Percentiles rank a stretch among this genome's conserved stretches.
Conservation (phyloP, 2,888 invertebrate species). For the Hedychridium roseum region DNA sequence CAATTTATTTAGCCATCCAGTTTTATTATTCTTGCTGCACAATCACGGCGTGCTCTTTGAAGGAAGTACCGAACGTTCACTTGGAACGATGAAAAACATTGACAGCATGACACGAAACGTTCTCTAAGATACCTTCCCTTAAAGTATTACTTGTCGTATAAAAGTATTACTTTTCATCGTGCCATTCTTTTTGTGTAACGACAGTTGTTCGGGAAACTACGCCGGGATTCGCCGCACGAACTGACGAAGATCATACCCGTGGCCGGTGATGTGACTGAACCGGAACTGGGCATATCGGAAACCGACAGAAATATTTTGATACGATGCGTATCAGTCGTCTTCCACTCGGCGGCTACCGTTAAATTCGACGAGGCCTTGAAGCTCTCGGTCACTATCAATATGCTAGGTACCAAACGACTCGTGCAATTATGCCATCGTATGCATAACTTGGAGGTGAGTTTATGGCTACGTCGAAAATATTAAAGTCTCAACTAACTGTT, state of each 20-base stretch:
- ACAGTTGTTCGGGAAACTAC: slow-evolving; percentile 72
- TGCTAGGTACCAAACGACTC: slow-evolving; percentile 75
- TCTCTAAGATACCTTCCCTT: too few relatives aligned
- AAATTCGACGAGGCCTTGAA: slow-evolving; percentile 81
- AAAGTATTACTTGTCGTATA: too few relatives aligned
- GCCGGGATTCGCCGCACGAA: slow-evolving; percentile 67
- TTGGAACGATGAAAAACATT: too few relatives aligned
- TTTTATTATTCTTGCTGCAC: too few relatives aligned
- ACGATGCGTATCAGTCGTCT: slow-evolving; percentile 76
- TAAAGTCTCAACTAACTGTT: too few relatives aligned
- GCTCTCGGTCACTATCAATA: slow-evolving; percentile 78
- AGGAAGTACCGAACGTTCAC: too few relatives aligned
- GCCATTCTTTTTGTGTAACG: too few relatives aligned
- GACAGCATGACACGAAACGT: too few relatives aligned
- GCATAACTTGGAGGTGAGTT: slow-evolving; percentile 73
- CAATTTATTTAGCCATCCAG: too few relatives aligned
- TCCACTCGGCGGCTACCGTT: slow-evolving; percentile 85
- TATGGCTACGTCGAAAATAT: too few relatives aligned
- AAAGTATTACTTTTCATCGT: too few relatives aligned
- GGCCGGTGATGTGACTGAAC: slow-evolving; percentile 71
- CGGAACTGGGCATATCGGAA: slow-evolving; percentile 68
- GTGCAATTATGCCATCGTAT: slow-evolving; percentile 76
- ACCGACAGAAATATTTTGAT: slow-evolving; percentile 66
- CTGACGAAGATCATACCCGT: slow-evolving; percentile 72
- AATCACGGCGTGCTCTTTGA: too few relatives aligned